Percentiles rank a stretch among this genome's conserved stretches.
phyloP scores from a whole-genome alignment of 2,113 vertebrate species.

The Prionailurus bengalensis region DNA sequence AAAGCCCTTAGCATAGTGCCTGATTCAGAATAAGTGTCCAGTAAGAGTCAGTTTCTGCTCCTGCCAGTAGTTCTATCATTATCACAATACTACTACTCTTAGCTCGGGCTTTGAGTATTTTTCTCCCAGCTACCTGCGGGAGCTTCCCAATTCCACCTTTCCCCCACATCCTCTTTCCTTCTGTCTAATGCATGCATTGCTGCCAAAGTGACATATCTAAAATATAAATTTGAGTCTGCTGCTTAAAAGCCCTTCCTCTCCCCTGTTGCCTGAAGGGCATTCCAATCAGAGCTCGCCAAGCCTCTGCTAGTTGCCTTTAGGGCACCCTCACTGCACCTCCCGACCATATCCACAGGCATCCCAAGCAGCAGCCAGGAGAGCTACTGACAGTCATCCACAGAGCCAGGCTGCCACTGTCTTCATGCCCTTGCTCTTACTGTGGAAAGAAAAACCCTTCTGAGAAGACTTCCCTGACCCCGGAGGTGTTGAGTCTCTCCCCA shows the following conservation, averaged over 20 bases:
- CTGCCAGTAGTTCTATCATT: neutral
- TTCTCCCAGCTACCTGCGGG: neutral
- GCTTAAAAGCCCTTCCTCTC: neutral
- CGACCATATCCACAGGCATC: neutral
- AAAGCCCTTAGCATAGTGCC: neutral
- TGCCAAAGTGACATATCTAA: neutral
- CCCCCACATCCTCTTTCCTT: neutral
- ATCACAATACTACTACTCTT: no score
- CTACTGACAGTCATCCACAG: neutral
- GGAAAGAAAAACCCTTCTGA: neutral
- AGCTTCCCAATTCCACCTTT: neutral
- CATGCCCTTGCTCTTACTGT: neutral
- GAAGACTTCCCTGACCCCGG: neutral
- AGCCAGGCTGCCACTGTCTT: neutral
- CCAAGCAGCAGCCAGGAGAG: neutral
- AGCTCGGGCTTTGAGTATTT: neutral
- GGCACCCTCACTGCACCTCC: accelerated
- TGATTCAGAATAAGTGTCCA: neutral
- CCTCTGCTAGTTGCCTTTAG: neutral
- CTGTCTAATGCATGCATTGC: neutral
- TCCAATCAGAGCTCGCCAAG: neutral
- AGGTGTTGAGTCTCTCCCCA: neutral
- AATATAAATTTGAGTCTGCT: neutral
- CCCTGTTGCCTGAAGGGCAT: neutral
- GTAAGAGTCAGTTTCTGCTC: neutral